These are phyloP conservation scores for Monochamus saltuarius DNA, from an alignment of 1,140 invertebrate species.

Conservation along the genomic window DNA sequence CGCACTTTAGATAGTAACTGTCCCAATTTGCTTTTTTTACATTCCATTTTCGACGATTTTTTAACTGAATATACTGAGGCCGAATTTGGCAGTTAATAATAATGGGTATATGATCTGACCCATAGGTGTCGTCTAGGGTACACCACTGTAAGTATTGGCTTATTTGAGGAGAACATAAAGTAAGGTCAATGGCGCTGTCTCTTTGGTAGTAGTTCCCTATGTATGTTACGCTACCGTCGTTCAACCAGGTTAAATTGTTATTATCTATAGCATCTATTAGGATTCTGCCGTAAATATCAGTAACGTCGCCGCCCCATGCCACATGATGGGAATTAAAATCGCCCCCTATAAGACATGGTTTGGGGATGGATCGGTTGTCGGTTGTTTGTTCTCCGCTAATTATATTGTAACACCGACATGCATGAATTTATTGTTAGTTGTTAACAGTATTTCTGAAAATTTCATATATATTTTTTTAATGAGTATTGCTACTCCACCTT, in stretches of 20 bases:
- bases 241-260: constrained; percentile 1
- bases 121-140: not conserved
- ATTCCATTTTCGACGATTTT: not conserved
- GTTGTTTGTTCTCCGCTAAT: not conserved
- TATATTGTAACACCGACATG: not conserved
- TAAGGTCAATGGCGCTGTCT: not conserved
- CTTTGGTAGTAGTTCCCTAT: not conserved
- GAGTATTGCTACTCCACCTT: not conserved
- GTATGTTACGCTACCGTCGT: not conserved
- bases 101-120: no score
- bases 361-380: no score
- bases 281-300: not conserved
- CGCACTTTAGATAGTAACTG: no score
- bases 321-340: no score
- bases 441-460: not conserved
- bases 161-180: not conserved
- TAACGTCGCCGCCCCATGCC: not conserved
- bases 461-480: not conserved
- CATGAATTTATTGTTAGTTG: not conserved
- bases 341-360: no score
- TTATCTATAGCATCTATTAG: not conserved
- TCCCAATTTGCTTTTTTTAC: not conserved
- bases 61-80: not conserved
- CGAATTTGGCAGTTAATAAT: no score
- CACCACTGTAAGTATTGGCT: not conserved